Evolutionary conservation across 2,888 invertebrate genomes (phyloP).

Genomic region (Chrysolina oricalcia): DNA sequence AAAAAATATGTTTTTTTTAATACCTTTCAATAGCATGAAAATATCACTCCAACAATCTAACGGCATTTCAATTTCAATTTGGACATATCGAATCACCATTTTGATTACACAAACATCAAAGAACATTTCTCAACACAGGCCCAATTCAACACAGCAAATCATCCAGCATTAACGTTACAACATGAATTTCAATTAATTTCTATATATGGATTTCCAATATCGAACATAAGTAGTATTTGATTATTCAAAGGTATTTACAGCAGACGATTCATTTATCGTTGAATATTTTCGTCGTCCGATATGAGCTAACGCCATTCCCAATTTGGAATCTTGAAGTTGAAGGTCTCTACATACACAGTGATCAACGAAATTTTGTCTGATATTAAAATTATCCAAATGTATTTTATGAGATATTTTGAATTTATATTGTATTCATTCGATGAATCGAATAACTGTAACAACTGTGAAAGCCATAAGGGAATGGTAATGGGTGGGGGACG

Average conservation of each 20-base stretch:
- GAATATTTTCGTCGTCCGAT: constrained; percentile 11
- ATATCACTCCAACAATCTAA: not conserved
- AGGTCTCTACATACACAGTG: not conserved
- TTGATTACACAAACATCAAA: constrained; percentile 1
- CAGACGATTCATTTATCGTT: constrained; percentile 23
- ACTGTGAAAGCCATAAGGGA: too few species aligned
- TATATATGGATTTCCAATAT: constrained; percentile 22
- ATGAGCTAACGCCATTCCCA: constrained; percentile 2
- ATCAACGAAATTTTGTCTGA: not conserved
- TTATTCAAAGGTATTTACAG: constrained; percentile 26
- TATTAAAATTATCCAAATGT: too few species aligned
- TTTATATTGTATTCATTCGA: too few species aligned
- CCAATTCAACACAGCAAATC: constrained; percentile 16
- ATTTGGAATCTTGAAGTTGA: constrained; percentile 18
- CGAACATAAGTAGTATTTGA: constrained; percentile 19
- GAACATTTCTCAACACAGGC: not conserved
- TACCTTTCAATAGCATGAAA: too few species aligned
- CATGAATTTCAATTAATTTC: constrained; percentile 21
- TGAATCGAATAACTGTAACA: too few species aligned
- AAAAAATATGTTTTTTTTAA: too few species aligned
- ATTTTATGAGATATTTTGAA: too few species aligned
- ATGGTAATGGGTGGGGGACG: too few species aligned
- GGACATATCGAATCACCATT: constrained; percentile 5
- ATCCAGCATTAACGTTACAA: not conserved
- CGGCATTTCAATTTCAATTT: not conserved